These are phyloP conservation scores for Mormoops blainvillei DNA, from an alignment of 2,113 vertebrate species.

Conservation along the genomic window DNA sequence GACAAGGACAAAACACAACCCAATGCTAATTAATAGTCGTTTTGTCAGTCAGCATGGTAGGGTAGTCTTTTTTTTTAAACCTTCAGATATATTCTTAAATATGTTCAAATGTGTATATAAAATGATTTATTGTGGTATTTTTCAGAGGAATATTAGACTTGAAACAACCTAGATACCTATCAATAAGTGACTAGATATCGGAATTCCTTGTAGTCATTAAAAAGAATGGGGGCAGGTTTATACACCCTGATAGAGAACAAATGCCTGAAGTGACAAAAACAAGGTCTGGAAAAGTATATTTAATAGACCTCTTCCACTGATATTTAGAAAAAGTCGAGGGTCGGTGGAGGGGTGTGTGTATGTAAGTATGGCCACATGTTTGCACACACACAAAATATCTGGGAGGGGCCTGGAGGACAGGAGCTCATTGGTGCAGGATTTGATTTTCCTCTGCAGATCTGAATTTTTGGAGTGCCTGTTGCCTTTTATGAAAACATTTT, in stretches of 20 bases:
- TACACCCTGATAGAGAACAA: background rate
- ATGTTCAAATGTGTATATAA: background rate
- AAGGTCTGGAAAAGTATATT: background rate
- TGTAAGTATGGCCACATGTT: accelerated
- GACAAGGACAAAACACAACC: background rate
- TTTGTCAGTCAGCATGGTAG: too few species aligned
- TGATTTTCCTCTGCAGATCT: background rate
- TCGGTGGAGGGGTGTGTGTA: accelerated
- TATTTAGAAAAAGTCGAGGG: background rate
- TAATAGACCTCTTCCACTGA: background rate
- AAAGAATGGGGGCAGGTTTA: background rate
- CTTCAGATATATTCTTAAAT: background rate
- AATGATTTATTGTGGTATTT: background rate
- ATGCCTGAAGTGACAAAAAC: background rate
- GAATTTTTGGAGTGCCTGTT: background rate
- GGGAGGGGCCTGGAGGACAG: background rate
- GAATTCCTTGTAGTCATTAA: background rate
- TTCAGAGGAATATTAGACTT: background rate
- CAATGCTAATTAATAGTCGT: too few species aligned
- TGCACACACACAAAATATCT: background rate
- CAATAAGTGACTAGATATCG: background rate
- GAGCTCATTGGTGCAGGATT: background rate
- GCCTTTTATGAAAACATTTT: background rate
- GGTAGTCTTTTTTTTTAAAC: background rate
- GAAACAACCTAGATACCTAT: background rate